Percentiles rank a stretch among this genome's conserved stretches.
These are phyloP conservation scores for Bradypodion pumilum DNA, from an alignment of 2,797 vertebrate genomes.

Conservation along the genomic window DNA sequence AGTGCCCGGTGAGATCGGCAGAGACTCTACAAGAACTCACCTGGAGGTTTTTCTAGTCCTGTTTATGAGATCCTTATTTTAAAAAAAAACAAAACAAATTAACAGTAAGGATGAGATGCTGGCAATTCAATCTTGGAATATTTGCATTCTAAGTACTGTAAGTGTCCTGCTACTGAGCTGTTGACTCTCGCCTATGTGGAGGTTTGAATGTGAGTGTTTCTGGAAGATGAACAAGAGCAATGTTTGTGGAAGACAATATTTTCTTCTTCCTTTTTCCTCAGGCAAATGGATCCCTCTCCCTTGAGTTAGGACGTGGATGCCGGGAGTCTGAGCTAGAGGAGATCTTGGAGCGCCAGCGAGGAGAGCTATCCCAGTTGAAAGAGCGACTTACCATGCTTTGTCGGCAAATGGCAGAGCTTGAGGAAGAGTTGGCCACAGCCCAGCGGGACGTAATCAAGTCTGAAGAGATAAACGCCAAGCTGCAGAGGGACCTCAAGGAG, in stretches of 20 bases:
- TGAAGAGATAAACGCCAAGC: conserved; percentile 88
- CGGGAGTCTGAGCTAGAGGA: conserved; percentile 76
- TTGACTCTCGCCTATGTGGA: background rate
- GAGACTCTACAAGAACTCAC: background rate
- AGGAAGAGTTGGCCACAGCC: conserved; percentile 89
- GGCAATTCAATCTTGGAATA: background rate
- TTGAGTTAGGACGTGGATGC: conserved; percentile 75
- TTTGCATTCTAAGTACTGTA: background rate
- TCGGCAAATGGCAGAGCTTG: conserved; percentile 91
- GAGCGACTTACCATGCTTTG: conserved; percentile 89
- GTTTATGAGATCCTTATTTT: background rate
- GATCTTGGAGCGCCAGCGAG: conserved; percentile 85
- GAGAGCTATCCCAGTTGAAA: conserved; percentile 87
- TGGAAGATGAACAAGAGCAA: background rate
- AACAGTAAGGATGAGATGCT: background rate
- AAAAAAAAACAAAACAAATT: no score
- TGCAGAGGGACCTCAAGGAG: conserved; percentile 92
- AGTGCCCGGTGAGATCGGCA: background rate
- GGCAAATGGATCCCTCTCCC: conserved; percentile 75
- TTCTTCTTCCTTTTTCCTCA: background rate
- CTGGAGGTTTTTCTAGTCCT: background rate
- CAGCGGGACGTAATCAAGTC: conserved; percentile 88
- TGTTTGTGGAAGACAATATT: background rate
- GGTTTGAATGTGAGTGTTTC: background rate
- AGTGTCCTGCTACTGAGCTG: background rate